A percentile compares a stretch with the other conserved stretches of the same genome.
phyloP scores from a whole-genome alignment of 2,797 vertebrate species.

The Onychomys leucogaster region DNA sequence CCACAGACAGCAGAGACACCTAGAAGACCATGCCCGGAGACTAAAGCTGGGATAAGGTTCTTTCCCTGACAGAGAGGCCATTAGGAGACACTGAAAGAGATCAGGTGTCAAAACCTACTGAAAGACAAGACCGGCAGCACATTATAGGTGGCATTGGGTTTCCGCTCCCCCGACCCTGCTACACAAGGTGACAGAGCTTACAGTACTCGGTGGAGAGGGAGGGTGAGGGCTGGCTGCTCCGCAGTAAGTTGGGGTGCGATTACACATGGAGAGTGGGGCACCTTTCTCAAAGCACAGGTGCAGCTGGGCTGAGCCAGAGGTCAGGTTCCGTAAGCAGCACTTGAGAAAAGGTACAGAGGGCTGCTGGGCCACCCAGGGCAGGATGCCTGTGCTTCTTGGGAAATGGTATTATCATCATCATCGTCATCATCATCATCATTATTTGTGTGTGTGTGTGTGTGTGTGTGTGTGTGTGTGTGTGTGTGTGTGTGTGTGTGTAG shows the following conservation, averaged over 20 bases:
- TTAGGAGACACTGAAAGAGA: slow-evolving; percentile 2
- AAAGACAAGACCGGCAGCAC: neutral
- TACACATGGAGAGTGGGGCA: accelerated
- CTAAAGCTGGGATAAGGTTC: neutral
- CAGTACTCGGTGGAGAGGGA: neutral
- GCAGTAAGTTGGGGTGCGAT: neutral
- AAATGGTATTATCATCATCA: neutral
- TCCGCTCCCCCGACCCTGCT: too few species aligned
- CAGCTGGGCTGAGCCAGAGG: neutral
- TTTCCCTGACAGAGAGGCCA: neutral
- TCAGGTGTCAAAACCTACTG: neutral
- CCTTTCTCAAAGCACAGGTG: neutral
- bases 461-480: neutral
- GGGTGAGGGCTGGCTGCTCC: too few species aligned
- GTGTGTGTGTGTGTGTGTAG: neutral
- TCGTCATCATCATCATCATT: neutral
- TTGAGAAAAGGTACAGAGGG: neutral
- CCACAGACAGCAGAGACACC: neutral
- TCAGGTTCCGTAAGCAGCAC: neutral
- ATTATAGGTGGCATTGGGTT: neutral
- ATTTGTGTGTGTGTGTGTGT: accelerated
- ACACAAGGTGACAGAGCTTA: neutral
- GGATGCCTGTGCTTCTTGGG: neutral
- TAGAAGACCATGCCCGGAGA: neutral
- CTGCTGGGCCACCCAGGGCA: neutral